These are phyloP conservation scores for Trisateles emortualis DNA, from an alignment of 2,888 invertebrate species.

Conservation along the genomic window DNA sequence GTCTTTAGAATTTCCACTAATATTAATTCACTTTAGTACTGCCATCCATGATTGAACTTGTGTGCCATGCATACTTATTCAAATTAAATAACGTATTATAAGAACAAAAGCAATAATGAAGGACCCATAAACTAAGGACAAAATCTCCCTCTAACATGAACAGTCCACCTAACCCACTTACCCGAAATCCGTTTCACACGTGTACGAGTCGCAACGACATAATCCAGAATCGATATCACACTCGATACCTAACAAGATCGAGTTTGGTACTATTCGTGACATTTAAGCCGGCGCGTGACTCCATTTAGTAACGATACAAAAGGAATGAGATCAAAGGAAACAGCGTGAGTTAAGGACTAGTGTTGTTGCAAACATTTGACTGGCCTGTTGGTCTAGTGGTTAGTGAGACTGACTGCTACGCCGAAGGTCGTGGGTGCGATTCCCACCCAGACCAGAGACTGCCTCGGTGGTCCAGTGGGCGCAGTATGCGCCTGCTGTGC, in stretches of 20 bases:
- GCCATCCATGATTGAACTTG: no score
- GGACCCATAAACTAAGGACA: neutral
- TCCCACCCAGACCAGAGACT: no score
- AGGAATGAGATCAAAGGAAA: conserved; percentile 64
- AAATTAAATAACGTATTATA: no score
- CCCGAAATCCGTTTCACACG: conserved; percentile 50
- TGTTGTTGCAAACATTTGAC: conserved; percentile 27
- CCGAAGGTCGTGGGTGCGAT: no score
- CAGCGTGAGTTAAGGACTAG: conserved; percentile 37
- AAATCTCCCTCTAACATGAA: conserved; percentile 14
- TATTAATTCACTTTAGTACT: no score
- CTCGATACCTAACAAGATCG: conserved; percentile 66
- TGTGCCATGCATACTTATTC: no score
- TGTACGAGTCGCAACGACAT: conserved; percentile 45
- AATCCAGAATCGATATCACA: conserved; percentile 66
- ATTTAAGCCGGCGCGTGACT: conserved; percentile 76
- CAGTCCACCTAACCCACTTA: conserved; percentile 46
- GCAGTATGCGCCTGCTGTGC: no score
- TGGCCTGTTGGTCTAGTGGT: neutral
- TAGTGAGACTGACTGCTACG: no score
- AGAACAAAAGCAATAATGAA: neutral
- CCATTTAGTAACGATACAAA: conserved; percentile 69
- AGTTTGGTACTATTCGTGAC: conserved; percentile 69
- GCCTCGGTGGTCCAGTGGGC: no score
- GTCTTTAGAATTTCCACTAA: no score